Conservation (phyloP, 2,113 vertebrate genomes). For the Shinisaurus crocodilurus region DNA sequence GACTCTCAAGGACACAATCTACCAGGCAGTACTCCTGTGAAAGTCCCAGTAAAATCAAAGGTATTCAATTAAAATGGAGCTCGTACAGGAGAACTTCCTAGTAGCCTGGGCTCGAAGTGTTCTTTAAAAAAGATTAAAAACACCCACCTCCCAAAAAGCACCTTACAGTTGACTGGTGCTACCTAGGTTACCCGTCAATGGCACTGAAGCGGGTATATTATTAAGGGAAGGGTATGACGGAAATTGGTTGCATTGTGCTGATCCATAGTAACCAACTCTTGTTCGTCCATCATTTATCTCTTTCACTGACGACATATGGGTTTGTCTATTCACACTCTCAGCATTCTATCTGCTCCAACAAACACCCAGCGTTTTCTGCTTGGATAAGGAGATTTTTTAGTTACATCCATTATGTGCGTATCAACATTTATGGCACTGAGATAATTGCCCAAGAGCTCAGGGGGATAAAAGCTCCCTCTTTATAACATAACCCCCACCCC, state of each 20-base stretch:
- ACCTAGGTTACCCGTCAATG: constrained; percentile 86
- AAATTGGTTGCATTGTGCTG: constrained; percentile 85
- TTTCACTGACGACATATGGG: constrained; percentile 82
- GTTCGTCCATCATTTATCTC: constrained; percentile 84
- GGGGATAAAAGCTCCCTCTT: constrained; percentile 81
- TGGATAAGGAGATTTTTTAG: constrained; percentile 83
- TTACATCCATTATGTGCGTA: constrained; percentile 84
- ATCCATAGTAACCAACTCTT: constrained; percentile 81
- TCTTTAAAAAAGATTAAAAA: constrained; percentile 72
- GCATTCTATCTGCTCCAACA: constrained; percentile 84
- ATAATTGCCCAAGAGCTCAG: constrained; percentile 83
- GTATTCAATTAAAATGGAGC: background rate
- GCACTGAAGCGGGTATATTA: constrained; percentile 81
- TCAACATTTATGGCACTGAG: constrained; percentile 86
- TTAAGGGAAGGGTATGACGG: constrained; percentile 83
- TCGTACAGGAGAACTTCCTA: background rate
- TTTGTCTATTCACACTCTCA: constrained; percentile 82
- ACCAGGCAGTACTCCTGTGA: background rate
- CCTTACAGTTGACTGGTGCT: constrained; percentile 83
- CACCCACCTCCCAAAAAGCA: background rate
- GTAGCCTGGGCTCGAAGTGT: constrained; percentile 38
- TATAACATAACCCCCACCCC: constrained; percentile 70
- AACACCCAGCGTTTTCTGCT: constrained; percentile 83
- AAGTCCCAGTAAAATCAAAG: background rate
- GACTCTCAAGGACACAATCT: background rate